Conservation (phyloP, 2,888 invertebrate genomes). For the Cheilosia vernalis region DNA sequence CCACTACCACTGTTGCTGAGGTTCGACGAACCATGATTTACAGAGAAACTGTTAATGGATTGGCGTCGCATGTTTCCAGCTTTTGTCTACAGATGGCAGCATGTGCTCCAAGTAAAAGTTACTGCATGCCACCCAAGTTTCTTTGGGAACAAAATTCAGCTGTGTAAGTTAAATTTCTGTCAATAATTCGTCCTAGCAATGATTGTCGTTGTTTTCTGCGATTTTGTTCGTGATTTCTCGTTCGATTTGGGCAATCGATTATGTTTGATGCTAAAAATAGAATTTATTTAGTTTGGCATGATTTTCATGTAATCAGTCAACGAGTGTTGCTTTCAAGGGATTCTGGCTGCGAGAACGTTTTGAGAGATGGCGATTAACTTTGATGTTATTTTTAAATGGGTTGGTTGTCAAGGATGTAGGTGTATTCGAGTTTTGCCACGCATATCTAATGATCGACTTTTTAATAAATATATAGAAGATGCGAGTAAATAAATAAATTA, state of each 20-base stretch:
- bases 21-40: conserved; percentile 72
- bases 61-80: conserved; percentile 72
- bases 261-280: conserved; percentile 59
- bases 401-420: neutral
- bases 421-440: neutral
- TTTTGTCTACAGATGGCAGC: conserved; percentile 51
- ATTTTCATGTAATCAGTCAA: neutral
- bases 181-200: neutral
- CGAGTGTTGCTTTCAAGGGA: conserved; percentile 1
- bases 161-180: neutral
- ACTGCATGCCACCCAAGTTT: neutral
- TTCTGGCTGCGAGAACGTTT: conserved; percentile 23
- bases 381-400: conserved; percentile 22
- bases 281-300: conserved; percentile 28
- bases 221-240: conserved; percentile 25
- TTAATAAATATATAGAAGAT: too few relatives aligned
- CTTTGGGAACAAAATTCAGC: neutral
- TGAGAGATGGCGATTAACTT: conserved; percentile 9
- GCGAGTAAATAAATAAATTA: too few relatives aligned
- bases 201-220: conserved; percentile 1
- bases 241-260: conserved; percentile 40
- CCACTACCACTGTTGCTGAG: conserved; percentile 43
- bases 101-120: conserved; percentile 50
- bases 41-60: conserved; percentile 76
- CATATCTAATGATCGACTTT: too few relatives aligned